Conservation (phyloP, 2,797 vertebrate genomes). For the Myotis daubentonii region DNA sequence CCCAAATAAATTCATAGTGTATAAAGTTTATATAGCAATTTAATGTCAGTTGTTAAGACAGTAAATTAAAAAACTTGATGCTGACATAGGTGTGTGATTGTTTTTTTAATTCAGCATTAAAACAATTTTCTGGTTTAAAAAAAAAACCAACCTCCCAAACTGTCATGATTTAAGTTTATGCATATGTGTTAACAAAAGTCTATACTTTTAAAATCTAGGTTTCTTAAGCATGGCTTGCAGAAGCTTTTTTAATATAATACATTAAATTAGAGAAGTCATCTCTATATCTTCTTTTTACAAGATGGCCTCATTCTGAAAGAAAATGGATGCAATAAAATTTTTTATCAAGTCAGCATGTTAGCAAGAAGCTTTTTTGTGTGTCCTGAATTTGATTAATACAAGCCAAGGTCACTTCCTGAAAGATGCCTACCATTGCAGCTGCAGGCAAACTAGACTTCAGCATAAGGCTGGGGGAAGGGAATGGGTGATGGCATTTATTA, state of each 20-base stretch:
- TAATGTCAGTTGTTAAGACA: constrained; percentile 10
- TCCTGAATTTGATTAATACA: constrained; percentile 88
- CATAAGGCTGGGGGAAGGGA: constrained; percentile 82
- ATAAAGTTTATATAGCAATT: constrained; percentile 24
- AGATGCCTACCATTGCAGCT: constrained; percentile 87
- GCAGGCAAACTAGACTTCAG: constrained; percentile 81
- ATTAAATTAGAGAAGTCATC: constrained; percentile 69
- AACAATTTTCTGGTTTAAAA: constrained; percentile 65
- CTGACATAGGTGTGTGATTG: not conserved
- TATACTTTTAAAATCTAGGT: constrained; percentile 64
- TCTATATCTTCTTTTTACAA: constrained; percentile 75
- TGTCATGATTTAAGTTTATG: constrained; percentile 55
- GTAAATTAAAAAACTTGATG: constrained; percentile 22
- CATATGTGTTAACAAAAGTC: not conserved
- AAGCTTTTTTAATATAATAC: constrained; percentile 44
- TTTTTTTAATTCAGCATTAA: constrained; percentile 34
- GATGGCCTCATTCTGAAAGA: constrained; percentile 83
- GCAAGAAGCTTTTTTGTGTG: constrained; percentile 86
- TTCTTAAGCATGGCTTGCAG: constrained; percentile 64
- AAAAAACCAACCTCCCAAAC: constrained; percentile 53
- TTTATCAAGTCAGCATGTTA: constrained; percentile 87
- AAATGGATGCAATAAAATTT: constrained; percentile 86
- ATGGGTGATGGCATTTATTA: constrained; percentile 72
- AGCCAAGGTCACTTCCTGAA: constrained; percentile 90
- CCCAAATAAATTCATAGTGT: constrained; percentile 32